Conservation (phyloP, 2,797 vertebrate species). For the Ibycter americanus region DNA sequence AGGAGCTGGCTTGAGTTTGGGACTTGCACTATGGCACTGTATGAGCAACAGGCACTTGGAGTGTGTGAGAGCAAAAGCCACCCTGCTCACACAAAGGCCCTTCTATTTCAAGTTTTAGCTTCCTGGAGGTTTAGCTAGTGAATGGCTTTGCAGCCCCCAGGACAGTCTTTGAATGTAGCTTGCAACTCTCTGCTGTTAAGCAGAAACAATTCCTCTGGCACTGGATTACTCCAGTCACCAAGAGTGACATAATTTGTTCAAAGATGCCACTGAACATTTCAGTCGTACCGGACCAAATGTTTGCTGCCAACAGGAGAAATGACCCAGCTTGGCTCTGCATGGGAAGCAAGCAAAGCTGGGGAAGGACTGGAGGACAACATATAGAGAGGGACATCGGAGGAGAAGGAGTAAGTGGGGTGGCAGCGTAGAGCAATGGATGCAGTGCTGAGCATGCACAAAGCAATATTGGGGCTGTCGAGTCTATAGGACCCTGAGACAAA, state of each 20-base stretch:
- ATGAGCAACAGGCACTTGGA: background rate
- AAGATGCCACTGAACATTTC: background rate
- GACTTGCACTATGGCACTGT: background rate
- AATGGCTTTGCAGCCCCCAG: background rate
- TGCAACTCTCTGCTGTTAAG: background rate
- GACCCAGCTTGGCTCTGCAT: background rate
- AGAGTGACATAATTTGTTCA: background rate
- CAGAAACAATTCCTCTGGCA: background rate
- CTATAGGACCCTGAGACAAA: background rate
- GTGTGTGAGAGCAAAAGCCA: background rate
- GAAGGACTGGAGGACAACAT: background rate
- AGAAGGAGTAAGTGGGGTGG: background rate
- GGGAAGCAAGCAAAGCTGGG: background rate
- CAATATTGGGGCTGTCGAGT: background rate
- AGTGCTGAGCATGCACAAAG: background rate
- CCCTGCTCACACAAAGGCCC: too few species aligned
- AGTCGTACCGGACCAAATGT: background rate
- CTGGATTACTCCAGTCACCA: background rate
- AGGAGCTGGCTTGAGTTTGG: background rate
- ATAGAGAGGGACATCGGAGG: background rate
- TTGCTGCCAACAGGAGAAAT: background rate
- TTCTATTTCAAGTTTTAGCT: background rate
- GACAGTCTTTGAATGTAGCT: background rate
- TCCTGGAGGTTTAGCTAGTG: background rate
- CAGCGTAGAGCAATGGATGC: background rate